Percentiles rank a stretch among this genome's conserved stretches.
phyloP scores from a whole-genome alignment of 1,140 invertebrate genomes.

The Drosophila nebulosa region DNA sequence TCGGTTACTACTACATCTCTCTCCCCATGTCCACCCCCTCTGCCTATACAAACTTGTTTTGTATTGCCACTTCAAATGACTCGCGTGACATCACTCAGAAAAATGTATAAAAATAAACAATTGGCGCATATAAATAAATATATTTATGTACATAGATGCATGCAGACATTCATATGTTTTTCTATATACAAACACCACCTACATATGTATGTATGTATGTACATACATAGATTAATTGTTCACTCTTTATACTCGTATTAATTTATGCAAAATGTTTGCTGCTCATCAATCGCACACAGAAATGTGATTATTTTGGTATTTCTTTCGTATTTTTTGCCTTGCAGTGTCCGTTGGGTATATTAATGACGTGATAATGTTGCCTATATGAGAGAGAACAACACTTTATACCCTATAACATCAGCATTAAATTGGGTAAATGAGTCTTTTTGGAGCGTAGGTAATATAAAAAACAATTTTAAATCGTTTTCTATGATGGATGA shows the following conservation, averaged over 20 bases:
- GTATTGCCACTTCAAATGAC: conserved; percentile 32
- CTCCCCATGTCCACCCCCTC: not conserved
- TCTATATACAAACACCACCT: not conserved
- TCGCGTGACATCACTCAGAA: conserved; percentile 70
- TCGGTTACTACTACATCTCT: not conserved
- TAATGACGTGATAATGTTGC: not conserved
- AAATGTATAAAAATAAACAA: conserved; percentile 73
- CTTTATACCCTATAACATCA: too few relatives aligned
- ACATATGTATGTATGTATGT: not conserved
- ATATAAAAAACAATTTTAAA: too few relatives aligned
- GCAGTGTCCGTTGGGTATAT: conserved; percentile 11
- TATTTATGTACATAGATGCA: not conserved
- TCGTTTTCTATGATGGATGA: too few relatives aligned
- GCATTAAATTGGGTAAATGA: too few relatives aligned
- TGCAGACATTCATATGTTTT: not conserved
- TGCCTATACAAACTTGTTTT: conserved; percentile 51
- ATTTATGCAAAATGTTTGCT: conserved; percentile 36
- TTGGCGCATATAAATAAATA: conserved; percentile 46
- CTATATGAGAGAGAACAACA: too few relatives aligned
- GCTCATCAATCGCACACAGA: conserved; percentile 50
- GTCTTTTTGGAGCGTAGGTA: too few relatives aligned
- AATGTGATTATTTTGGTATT: conserved; percentile 18
- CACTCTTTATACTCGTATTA: conserved; percentile 5
- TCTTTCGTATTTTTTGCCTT: too few relatives aligned
- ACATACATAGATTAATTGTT: conserved; percentile 27